Evolutionary conservation across 2,797 vertebrate genomes (phyloP).

Genomic region (Melopsittacus undulatus): DNA sequence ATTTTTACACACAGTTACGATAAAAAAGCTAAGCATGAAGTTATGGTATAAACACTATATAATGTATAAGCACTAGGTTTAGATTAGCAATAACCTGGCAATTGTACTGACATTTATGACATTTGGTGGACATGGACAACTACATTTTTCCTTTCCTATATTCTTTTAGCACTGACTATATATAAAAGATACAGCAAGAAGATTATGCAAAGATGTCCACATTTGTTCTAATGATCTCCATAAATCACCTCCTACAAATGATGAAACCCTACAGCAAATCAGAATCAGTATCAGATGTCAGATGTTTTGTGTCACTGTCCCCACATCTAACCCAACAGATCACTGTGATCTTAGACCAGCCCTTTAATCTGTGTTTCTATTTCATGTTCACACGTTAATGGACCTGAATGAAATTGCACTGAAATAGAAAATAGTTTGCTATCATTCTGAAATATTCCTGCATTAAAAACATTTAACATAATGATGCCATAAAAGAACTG

Average conservation of each 20-base stretch:
- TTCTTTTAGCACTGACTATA: not conserved
- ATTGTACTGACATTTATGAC: not conserved
- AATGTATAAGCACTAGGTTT: not conserved
- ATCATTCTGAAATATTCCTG: constrained; percentile 55
- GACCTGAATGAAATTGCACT: constrained; percentile 42
- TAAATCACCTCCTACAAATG: not conserved
- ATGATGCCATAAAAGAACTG: constrained; percentile 56
- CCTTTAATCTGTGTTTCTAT: not conserved
- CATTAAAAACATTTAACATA: constrained; percentile 62
- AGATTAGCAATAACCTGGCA: not conserved
- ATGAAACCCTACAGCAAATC: not conserved
- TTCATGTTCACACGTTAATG: not conserved
- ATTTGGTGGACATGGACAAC: not conserved
- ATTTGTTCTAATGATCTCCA: not conserved
- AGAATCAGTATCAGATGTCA: not conserved
- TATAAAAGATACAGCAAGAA: not conserved
- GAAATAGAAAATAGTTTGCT: constrained; percentile 57
- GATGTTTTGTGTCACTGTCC: not conserved
- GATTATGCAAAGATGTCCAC: not conserved
- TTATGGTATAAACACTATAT: not conserved
- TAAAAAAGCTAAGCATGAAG: not conserved
- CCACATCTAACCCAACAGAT: not conserved
- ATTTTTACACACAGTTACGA: not conserved
- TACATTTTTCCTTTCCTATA: not conserved
- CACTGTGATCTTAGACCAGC: not conserved